Base-by-base conservation (phyloP, 2,888 invertebrate species). In the Drosophila formosana region DNA sequence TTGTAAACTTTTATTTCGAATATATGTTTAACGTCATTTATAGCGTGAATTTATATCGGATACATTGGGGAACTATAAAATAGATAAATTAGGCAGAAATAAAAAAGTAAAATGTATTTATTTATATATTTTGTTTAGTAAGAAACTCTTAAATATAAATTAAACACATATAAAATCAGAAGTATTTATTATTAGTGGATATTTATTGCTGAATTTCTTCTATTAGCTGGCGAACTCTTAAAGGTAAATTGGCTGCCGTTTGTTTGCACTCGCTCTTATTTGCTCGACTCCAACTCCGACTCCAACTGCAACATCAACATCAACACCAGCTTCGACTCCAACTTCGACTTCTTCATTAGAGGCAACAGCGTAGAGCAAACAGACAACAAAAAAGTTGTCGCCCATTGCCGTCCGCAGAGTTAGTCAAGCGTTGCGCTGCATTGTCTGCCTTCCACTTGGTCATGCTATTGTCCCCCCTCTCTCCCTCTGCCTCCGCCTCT, bases 291-390 rank as follows among this genome's bases (percentile, higher is more conserved):
- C 68, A 43, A 46, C 55, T 50, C 3, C 41, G 47, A 37, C 56
- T 34, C 28, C 32, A 18, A 6, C 60, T 43, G 3, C 68, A 37
- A 51, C 55, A 45, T 3, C 46, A 30, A 13, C 72, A 28, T 23
- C 52, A 47, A 37, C 56, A n/a, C 3, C 55, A 28, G 26, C 57
- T 32, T 9, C 30, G 28, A 45, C 55, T 45, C 13, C 23, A 23
- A 56, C 45, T 45, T n/a, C 45, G 30, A 46, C 53, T 43, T 30
- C 89, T 86, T 86, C 87, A 83, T 83, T 82, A 82, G 88, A 78
- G 76, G 52, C 75, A 65, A 61, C 43, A 32, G 30, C 41, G 41
- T 53, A 32, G 32, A 51, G 45, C 69, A 74, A 66, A 68, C 34
- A 62, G 49, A 8, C 41, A 39, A 50, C 52, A 58, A 57, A 46